Evolutionary conservation across 2,113 vertebrate genomes (phyloP).

Genomic region (Saiga tatarica): DNA sequence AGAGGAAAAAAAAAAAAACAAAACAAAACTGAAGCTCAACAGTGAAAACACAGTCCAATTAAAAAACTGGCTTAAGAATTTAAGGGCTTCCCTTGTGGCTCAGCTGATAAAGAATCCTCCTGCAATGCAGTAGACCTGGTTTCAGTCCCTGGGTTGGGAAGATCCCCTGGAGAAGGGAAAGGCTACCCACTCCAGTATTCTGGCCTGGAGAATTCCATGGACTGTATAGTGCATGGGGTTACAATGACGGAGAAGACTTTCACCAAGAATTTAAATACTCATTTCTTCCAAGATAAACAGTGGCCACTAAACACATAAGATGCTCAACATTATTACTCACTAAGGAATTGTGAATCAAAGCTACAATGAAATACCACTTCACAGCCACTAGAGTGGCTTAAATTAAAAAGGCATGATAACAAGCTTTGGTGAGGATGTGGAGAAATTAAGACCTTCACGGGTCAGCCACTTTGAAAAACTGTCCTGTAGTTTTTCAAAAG

Average conservation of each 20-base stretch:
- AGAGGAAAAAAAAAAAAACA: too few relatives aligned
- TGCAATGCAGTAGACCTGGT: neutral
- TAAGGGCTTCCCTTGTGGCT: neutral
- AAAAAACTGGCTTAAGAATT: neutral
- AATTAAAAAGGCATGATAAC: neutral
- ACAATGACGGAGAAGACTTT: neutral
- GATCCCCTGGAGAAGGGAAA: neutral
- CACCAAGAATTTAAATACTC: neutral
- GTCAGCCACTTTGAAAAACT: neutral
- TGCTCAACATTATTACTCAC: neutral
- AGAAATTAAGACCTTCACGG: neutral
- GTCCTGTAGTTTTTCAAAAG: neutral
- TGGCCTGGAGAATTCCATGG: neutral
- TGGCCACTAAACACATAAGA: neutral
- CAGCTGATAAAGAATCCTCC: neutral
- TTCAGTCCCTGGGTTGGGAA: neutral
- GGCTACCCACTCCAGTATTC: neutral
- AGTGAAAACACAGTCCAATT: neutral
- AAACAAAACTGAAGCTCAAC: neutral
- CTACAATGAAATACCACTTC: neutral
- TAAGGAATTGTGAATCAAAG: neutral
- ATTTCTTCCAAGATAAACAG: neutral
- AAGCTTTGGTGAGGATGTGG: neutral
- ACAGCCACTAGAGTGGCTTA: neutral
- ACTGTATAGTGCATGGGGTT: neutral